These are phyloP conservation scores for Metallyticus violacea DNA, from an alignment of 2,888 invertebrate genomes.

Conservation along the genomic window DNA sequence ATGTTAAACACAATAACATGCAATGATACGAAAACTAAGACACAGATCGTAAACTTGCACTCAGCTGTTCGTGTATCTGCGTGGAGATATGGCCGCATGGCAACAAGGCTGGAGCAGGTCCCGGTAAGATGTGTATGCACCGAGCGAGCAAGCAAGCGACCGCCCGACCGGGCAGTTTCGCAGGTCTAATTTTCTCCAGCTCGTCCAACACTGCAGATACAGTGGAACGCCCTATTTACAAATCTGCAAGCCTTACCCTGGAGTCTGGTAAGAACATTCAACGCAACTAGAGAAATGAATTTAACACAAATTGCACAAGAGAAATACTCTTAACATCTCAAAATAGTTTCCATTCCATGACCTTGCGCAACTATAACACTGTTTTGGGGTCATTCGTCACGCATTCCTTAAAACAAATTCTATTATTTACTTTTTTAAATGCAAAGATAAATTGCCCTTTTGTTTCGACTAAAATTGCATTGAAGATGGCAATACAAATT, in stretches of 20 bases:
- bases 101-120: neutral
- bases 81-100: neutral
- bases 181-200: neutral
- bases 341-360: neutral
- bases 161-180: neutral
- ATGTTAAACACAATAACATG: neutral
- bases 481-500: too few relatives aligned
- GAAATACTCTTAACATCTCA: neutral
- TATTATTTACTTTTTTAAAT: too few relatives aligned
- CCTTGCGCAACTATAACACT: neutral
- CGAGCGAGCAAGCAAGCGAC: too few relatives aligned
- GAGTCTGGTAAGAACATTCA: neutral
- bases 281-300: neutral
- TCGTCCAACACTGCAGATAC: neutral
- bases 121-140: conserved; percentile 5
- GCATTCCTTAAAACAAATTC: too few relatives aligned
- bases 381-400: neutral
- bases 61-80: neutral
- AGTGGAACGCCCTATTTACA: neutral
- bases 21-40: too few relatives aligned
- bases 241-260: neutral
- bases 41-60: neutral
- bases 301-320: too few relatives aligned
- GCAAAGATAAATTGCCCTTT: too few relatives aligned
- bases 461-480: too few relatives aligned